Conservation (phyloP, 2,797 vertebrate genomes). For the Leptatherina wallacei region DNA sequence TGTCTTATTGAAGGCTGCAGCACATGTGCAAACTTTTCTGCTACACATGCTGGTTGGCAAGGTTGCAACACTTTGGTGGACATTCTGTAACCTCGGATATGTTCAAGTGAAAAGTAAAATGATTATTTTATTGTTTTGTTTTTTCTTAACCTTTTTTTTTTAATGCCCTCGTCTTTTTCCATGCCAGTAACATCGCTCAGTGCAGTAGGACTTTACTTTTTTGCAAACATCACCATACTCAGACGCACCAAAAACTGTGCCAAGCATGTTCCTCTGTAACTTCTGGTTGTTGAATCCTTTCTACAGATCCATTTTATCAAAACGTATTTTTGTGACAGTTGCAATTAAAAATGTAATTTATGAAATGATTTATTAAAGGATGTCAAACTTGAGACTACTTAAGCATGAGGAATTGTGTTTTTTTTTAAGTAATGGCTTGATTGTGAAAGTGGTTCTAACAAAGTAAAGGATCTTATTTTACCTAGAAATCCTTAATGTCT, state of each 20-base stretch:
- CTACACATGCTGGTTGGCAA: slow-evolving; percentile 20
- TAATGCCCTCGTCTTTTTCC: slow-evolving; percentile 2
- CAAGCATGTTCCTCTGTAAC: slow-evolving; percentile 53
- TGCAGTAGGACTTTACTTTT: slow-evolving; percentile 25
- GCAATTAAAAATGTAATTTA: slow-evolving; percentile 82
- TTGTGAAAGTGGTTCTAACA: not conserved
- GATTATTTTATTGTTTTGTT: not conserved
- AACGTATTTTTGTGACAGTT: slow-evolving; percentile 82
- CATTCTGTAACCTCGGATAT: slow-evolving; percentile 38
- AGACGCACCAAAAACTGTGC: slow-evolving; percentile 19
- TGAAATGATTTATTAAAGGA: slow-evolving; percentile 84
- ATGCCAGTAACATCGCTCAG: slow-evolving; percentile 39
- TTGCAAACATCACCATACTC: slow-evolving; percentile 11
- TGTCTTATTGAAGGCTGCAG: slow-evolving; percentile 30
- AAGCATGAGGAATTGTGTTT: slow-evolving; percentile 2
- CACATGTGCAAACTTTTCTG: slow-evolving; percentile 18
- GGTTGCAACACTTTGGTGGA: slow-evolving; percentile 44
- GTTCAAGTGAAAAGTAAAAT: slow-evolving; percentile 29
- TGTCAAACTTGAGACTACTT: slow-evolving; percentile 57
- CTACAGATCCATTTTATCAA: slow-evolving; percentile 75
- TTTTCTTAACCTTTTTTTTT: not conserved
- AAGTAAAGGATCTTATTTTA: slow-evolving; percentile 13
- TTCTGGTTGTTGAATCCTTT: slow-evolving; percentile 72
- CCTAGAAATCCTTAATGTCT: not conserved
- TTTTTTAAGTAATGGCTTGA: not conserved